A percentile compares a stretch with the other conserved stretches of the same genome.
phyloP scores from a whole-genome alignment of 2,888 invertebrate genomes.

The Eilema depressum region DNA sequence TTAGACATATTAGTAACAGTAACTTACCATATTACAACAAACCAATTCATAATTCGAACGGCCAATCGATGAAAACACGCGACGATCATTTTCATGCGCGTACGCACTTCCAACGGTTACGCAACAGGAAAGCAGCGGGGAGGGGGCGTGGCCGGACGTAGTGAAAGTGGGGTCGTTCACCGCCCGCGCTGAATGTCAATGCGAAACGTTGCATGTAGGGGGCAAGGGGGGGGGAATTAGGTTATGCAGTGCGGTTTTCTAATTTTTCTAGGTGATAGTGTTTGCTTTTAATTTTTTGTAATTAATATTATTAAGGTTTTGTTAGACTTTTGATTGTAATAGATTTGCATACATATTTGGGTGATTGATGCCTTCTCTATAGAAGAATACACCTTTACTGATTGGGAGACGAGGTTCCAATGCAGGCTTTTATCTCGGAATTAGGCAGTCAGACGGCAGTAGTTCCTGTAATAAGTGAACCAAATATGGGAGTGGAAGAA shows the following conservation, averaged over 20 bases:
- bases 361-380: no score
- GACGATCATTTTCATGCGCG: slow-evolving; percentile 43
- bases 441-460: background rate
- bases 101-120: slow-evolving; percentile 51
- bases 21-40: background rate
- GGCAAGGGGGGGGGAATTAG: slow-evolving; percentile 46
- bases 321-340: background rate
- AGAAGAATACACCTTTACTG: no score
- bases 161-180: slow-evolving; percentile 58
- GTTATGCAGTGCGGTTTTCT: slow-evolving; percentile 53
- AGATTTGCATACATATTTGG: no score
- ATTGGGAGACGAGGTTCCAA: no score
- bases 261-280: slow-evolving; percentile 32
- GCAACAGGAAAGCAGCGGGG: slow-evolving; percentile 61
- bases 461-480: no score
- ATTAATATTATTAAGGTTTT: slow-evolving; percentile 3
- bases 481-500: no score
- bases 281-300: slow-evolving; percentile 13
- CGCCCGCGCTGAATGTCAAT: slow-evolving; percentile 63
- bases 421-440: no score
- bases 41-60: slow-evolving; percentile 11
- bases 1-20: background rate
- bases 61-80: slow-evolving; percentile 7
- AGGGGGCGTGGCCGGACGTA: slow-evolving; percentile 56
- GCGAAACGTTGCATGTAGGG: slow-evolving; percentile 45